A percentile compares a stretch with the other conserved stretches of the same genome.
phyloP scores from a whole-genome alignment of 2,113 vertebrate species.

The Pogona vitticeps region DNA sequence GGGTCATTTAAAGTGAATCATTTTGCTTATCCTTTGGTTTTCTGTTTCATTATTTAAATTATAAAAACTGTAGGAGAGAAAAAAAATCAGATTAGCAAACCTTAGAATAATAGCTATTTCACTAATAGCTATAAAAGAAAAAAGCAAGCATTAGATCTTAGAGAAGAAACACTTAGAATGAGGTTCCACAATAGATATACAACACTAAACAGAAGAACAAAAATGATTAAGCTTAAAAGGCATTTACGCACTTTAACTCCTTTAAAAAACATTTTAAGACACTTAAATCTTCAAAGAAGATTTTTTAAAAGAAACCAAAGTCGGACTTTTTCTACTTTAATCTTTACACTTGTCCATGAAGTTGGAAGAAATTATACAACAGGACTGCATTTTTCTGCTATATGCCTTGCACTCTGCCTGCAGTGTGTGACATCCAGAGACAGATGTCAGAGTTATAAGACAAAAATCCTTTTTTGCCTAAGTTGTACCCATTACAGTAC shows the following conservation, averaged over 20 bases:
- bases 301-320: constrained; percentile 86
- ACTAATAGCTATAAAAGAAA: constrained; percentile 94
- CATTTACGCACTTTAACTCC: constrained; percentile 91
- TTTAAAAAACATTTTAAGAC: constrained; percentile 93
- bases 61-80: not conserved
- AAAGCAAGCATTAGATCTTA: constrained; percentile 96
- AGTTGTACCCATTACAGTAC: constrained; percentile 96
- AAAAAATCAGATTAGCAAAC: not conserved
- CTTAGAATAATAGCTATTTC: constrained; percentile 72
- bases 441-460: constrained; percentile 96
- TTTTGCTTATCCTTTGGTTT: not conserved
- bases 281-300: constrained; percentile 83
- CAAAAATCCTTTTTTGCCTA: constrained; percentile 91
- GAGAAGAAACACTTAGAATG: constrained; percentile 88
- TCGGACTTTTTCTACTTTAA: constrained; percentile 92
- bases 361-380: constrained; percentile 97
- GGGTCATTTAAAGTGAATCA: not conserved
- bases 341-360: constrained; percentile 96
- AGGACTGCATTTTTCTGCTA: constrained; percentile 95
- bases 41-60: not conserved
- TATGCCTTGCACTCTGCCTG: constrained; percentile 97
- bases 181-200: constrained; percentile 93
- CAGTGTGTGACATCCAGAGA: constrained; percentile 97
- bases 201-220: constrained; percentile 92
- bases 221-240: constrained; percentile 90